Evolutionary conservation across 2,797 vertebrate genomes (phyloP).

Genomic region (Lagorchestes hirsutus): DNA sequence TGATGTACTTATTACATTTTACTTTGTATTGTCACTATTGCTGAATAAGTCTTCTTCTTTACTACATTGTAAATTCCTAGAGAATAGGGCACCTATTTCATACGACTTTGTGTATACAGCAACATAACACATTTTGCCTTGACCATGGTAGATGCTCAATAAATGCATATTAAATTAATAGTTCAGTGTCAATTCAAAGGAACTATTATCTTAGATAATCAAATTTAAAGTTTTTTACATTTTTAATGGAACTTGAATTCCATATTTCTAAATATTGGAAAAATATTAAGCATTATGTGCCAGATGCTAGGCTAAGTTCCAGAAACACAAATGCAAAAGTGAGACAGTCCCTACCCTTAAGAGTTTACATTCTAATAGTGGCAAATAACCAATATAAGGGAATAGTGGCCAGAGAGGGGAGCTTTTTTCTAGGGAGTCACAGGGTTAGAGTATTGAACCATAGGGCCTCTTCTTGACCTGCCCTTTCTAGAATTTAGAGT

Average conservation of each 20-base stretch:
- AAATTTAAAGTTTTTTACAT: background rate
- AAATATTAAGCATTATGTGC: background rate
- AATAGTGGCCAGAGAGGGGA: background rate
- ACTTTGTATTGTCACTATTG: background rate
- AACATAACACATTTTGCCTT: background rate
- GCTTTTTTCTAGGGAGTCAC: background rate
- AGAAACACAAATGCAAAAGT: background rate
- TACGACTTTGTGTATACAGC: background rate
- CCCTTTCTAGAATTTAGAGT: background rate
- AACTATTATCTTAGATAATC: background rate
- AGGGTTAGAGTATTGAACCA: background rate
- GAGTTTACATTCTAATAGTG: background rate
- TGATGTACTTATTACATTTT: background rate
- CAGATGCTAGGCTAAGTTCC: background rate
- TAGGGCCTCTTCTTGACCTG: background rate
- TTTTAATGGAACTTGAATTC: background rate
- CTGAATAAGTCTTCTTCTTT: background rate
- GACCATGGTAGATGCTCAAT: background rate
- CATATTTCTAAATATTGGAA: background rate
- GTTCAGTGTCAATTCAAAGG: background rate
- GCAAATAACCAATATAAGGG: background rate
- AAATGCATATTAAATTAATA: background rate
- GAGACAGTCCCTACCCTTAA: background rate
- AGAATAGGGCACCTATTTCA: background rate
- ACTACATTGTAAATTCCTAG: background rate